These are phyloP conservation scores for Pedionomus torquatus DNA, from an alignment of 2,113 vertebrate genomes.

Conservation along the genomic window DNA sequence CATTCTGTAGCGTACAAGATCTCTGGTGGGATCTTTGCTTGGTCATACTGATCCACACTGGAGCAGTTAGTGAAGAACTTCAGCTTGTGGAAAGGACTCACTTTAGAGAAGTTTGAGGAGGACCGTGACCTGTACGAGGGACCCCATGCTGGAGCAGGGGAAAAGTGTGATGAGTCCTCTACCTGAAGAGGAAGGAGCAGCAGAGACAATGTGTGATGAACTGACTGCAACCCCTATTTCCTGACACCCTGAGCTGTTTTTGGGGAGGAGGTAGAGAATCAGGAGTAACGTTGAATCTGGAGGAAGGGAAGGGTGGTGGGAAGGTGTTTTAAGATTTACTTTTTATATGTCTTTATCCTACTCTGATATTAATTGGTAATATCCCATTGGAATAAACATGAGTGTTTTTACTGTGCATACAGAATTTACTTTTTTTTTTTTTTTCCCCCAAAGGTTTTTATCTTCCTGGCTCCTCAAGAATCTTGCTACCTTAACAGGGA, in stretches of 20 bases:
- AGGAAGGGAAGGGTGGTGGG: background rate
- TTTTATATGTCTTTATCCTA: background rate
- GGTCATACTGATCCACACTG: background rate
- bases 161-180: background rate
- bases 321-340: background rate
- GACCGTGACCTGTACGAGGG: too few relatives aligned
- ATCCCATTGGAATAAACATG: background rate
- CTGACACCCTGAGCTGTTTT: fast-evolving
- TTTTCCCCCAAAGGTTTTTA: background rate
- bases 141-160: background rate
- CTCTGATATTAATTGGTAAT: background rate
- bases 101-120: background rate
- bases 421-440: background rate
- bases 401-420: background rate
- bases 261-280: background rate
- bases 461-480: background rate
- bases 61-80: background rate
- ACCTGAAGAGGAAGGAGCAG: background rate
- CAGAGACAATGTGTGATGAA: background rate
- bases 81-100: background rate
- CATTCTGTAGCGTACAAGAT: background rate
- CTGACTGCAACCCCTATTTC: background rate
- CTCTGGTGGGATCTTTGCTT: background rate
- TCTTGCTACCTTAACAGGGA: background rate
- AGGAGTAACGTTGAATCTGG: background rate